Conservation (phyloP, 1,140 invertebrate species). For the Rhyacophila brunnea region DNA sequence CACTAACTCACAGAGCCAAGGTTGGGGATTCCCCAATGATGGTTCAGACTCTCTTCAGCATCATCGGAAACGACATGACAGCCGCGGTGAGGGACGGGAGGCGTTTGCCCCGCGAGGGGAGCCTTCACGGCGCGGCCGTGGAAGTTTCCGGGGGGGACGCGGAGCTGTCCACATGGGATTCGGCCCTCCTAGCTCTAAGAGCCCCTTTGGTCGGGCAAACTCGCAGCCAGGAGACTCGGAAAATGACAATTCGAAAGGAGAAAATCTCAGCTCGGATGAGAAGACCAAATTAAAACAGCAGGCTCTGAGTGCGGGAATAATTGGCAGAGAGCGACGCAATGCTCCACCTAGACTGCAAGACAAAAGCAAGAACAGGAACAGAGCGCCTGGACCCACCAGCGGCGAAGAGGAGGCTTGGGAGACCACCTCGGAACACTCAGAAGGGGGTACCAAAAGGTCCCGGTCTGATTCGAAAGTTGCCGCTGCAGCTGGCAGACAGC, state of each 20-base stretch:
- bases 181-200: conserved; percentile 73
- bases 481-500: conserved; percentile 20
- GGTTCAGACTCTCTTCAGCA: not conserved
- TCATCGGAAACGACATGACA: conserved; percentile 37
- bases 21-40: conserved; percentile 34
- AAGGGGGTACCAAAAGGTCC: conserved; percentile 45
- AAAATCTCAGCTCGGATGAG: conserved; percentile 55
- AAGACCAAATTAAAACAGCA: conserved; percentile 70
- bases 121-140: conserved; percentile 74
- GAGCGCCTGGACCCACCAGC: conserved; percentile 36
- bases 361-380: conserved; percentile 34
- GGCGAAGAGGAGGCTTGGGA: conserved; percentile 67
- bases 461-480: conserved; percentile 37
- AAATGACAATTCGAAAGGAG: conserved; percentile 46
- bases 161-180: conserved; percentile 57
- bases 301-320: conserved; percentile 63
- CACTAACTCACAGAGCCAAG: conserved; percentile 36
- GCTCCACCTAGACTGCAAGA: conserved; percentile 39
- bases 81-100: conserved; percentile 49
- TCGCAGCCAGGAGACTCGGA: conserved; percentile 48
- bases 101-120: conserved; percentile 79
- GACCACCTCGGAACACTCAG: conserved; percentile 68
- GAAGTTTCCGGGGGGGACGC: conserved; percentile 60
- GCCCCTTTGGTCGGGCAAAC: conserved; percentile 66
- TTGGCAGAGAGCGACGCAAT: conserved; percentile 45